Conservation (phyloP, 2,113 vertebrate species). For the Panthera leo region DNA sequence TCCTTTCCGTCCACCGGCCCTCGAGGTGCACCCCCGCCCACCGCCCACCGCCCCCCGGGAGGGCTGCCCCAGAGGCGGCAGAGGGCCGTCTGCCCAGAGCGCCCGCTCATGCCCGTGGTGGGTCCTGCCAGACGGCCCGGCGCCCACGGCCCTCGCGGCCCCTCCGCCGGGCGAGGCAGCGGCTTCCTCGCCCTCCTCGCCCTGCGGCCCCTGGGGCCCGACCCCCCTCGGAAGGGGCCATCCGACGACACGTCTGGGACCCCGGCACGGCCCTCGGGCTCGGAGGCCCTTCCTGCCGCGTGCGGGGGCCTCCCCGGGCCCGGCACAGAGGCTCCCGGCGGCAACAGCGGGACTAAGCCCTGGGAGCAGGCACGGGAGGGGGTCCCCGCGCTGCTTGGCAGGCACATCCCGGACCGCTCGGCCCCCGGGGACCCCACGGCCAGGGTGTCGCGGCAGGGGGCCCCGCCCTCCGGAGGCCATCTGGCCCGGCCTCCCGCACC, state of each 20-base stretch:
- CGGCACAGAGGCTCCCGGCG: not conserved
- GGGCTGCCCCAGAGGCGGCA: no score
- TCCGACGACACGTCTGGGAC: not conserved
- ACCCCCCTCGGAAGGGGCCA: not conserved
- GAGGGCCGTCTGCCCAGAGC: no score
- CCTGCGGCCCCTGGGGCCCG: not conserved
- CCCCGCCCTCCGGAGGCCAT: not conserved
- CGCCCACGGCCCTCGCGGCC: no score
- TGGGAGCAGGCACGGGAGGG: rapidly evolving
- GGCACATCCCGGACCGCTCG: rapidly evolving
- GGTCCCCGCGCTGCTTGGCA: not conserved
- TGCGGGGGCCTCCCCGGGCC: not conserved
- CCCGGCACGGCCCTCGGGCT: not conserved
- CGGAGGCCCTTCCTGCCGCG: not conserved
- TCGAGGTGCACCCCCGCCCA: no score
- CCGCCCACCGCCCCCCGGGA: no score
- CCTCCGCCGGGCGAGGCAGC: no score
- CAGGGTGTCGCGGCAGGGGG: not conserved
- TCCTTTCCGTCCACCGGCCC: no score
- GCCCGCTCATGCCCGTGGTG: no score
- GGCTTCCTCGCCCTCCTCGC: no score
- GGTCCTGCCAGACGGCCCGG: no score
- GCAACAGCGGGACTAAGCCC: not conserved
- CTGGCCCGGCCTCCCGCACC: not conserved
- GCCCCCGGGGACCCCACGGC: not conserved